Evolutionary conservation across 2,113 vertebrate genomes (phyloP).

Genomic region (Syngnathoides biaculeatus): DNA sequence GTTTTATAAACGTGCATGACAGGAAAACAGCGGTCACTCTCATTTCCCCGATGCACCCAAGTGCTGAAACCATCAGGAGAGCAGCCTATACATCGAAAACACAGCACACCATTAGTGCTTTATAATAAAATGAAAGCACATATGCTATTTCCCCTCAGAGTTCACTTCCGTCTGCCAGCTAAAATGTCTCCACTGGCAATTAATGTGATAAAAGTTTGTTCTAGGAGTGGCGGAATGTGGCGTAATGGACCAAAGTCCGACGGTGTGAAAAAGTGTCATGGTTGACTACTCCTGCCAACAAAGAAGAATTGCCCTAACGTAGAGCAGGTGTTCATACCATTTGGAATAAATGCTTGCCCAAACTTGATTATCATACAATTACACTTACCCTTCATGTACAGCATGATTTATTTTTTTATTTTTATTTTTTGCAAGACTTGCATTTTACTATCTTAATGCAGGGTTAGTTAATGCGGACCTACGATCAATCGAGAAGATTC

Average conservation of each 20-base stretch:
- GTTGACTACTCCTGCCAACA: background rate
- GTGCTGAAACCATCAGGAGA: background rate
- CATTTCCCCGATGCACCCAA: background rate
- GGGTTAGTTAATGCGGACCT: background rate
- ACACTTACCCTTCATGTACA: background rate
- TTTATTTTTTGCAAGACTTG: background rate
- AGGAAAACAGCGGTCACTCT: background rate
- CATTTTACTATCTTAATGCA: background rate
- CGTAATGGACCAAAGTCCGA: background rate
- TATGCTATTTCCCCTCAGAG: background rate
- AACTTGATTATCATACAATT: background rate
- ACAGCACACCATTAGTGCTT: slow-evolving; percentile 1
- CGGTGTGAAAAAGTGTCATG: background rate
- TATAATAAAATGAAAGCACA: slow-evolving; percentile 2
- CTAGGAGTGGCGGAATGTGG: background rate
- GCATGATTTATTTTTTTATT: too few species aligned
- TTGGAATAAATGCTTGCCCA: background rate
- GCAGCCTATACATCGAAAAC: background rate
- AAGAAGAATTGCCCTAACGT: background rate
- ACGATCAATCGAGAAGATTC: background rate
- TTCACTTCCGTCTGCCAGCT: background rate
- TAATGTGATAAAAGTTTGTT: background rate
- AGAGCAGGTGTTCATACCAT: background rate
- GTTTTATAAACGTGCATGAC: background rate
- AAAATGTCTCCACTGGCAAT: background rate